A percentile compares a stretch with the other conserved stretches of the same genome.
Evolutionary conservation across 2,797 vertebrate genomes (phyloP).

Genomic region (Octomys mimax): DNA sequence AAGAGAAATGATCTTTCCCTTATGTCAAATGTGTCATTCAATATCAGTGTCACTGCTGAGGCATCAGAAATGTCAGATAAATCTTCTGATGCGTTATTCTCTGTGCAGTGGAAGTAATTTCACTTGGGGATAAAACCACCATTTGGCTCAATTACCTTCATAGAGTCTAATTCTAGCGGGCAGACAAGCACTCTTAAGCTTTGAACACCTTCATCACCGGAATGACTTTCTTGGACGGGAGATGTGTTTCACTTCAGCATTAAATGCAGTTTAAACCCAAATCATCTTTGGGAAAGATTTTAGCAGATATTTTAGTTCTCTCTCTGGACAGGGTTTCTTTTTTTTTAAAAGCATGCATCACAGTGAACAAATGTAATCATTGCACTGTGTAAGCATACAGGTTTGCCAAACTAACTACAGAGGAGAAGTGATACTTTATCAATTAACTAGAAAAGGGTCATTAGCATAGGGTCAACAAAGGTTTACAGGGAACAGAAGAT

Average conservation of each 20-base stretch:
- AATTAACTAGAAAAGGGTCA: background rate
- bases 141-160: constrained; percentile 74
- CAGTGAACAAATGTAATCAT: background rate
- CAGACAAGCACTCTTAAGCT: constrained; percentile 72
- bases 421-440: background rate
- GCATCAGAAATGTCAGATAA: constrained; percentile 62
- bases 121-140: constrained; percentile 63
- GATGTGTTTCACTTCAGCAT: constrained; percentile 78
- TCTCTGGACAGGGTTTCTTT: background rate
- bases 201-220: constrained; percentile 75
- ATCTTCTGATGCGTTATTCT: constrained; percentile 63
- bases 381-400: background rate
- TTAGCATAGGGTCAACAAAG: background rate
- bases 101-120: constrained; percentile 67
- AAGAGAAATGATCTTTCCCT: constrained; percentile 70
- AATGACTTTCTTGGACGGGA: constrained; percentile 74
- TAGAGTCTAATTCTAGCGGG: constrained; percentile 77
- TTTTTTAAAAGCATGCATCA: constrained; percentile 47
- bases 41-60: constrained; percentile 41
- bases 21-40: constrained; percentile 64
- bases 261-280: constrained; percentile 82
- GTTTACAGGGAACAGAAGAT: background rate
- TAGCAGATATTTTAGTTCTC: constrained; percentile 62
- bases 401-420: constrained; percentile 9
- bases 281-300: constrained; percentile 50